Evolutionary conservation across 2,888 invertebrate genomes (phyloP).

Genomic region (Bhutanitis thaidina): DNA sequence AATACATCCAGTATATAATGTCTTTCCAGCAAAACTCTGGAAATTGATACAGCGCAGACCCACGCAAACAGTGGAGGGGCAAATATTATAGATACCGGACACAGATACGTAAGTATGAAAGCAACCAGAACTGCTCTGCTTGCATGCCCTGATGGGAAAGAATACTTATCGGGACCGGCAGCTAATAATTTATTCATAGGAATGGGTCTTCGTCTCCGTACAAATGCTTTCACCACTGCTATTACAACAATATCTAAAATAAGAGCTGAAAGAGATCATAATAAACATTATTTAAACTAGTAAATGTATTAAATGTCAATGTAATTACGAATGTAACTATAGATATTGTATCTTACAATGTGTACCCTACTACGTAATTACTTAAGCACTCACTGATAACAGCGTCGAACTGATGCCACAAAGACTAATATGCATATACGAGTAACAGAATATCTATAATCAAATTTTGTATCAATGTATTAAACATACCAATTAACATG

Average conservation of each 20-base stretch:
- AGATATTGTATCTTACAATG: too few species aligned
- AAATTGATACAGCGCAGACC: slow-evolving; percentile 86
- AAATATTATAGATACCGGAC: slow-evolving; percentile 81
- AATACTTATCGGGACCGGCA: slow-evolving; percentile 92
- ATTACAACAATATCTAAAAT: slow-evolving; percentile 89
- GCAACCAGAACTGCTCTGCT: slow-evolving; percentile 89
- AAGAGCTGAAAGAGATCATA: slow-evolving; percentile 81
- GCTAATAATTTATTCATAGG: slow-evolving; percentile 84
- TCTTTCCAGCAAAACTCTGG: slow-evolving; percentile 89
- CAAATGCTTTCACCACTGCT: slow-evolving; percentile 87
- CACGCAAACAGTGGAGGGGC: slow-evolving; percentile 85
- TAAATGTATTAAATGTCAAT: not conserved
- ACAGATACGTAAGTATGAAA: slow-evolving; percentile 84
- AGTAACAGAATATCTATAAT: too few species aligned
- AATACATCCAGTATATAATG: slow-evolving; percentile 93
- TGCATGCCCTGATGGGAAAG: slow-evolving; percentile 97
- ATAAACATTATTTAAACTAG: not conserved
- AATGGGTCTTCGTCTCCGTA: slow-evolving; percentile 87
- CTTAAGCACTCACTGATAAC: too few species aligned
- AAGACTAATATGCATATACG: too few species aligned
- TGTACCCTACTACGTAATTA: too few species aligned
- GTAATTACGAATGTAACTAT: not conserved
- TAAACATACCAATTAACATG: slow-evolving; percentile 86
- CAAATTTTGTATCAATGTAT: too few species aligned
- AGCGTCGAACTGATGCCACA: too few species aligned